These are phyloP conservation scores for Rissa tridactyla DNA, from an alignment of 2,113 vertebrate species.

Conservation along the genomic window DNA sequence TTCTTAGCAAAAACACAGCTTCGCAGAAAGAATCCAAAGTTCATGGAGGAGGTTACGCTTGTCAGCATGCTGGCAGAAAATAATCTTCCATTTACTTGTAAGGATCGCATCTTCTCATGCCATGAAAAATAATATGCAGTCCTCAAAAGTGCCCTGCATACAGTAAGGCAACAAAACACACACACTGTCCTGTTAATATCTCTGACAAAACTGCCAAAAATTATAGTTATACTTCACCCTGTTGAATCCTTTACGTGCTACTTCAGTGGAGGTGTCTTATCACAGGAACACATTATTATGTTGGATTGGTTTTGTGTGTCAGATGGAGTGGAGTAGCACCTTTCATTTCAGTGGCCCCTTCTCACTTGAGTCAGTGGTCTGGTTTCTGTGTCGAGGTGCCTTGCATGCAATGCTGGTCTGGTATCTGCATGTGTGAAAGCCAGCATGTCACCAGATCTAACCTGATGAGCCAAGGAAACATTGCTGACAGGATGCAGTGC, in stretches of 20 bases:
- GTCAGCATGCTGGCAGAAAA: neutral
- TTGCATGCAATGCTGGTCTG: neutral
- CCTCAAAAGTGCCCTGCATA: neutral
- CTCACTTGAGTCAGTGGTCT: neutral
- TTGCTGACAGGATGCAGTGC: neutral
- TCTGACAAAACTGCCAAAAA: neutral
- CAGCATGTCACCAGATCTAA: neutral
- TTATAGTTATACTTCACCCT: neutral
- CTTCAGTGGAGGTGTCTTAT: neutral
- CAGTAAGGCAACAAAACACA: neutral
- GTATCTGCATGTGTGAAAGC: neutral
- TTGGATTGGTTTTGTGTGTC: neutral
- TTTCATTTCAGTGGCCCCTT: neutral
- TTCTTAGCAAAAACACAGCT: neutral
- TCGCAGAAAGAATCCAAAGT: neutral
- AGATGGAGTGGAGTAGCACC: neutral
- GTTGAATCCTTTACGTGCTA: neutral
- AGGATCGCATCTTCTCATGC: neutral
- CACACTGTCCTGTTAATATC: neutral
- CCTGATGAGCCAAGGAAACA: neutral
- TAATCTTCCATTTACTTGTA: neutral
- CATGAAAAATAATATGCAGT: neutral
- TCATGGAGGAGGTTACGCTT: neutral
- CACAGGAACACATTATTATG: neutral
- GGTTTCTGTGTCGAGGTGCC: neutral